A percentile compares a stretch with the other conserved stretches of the same genome.
Evolutionary conservation across 1,140 invertebrate species (phyloP).

Genomic region (Bombus haemorrhoidalis): DNA sequence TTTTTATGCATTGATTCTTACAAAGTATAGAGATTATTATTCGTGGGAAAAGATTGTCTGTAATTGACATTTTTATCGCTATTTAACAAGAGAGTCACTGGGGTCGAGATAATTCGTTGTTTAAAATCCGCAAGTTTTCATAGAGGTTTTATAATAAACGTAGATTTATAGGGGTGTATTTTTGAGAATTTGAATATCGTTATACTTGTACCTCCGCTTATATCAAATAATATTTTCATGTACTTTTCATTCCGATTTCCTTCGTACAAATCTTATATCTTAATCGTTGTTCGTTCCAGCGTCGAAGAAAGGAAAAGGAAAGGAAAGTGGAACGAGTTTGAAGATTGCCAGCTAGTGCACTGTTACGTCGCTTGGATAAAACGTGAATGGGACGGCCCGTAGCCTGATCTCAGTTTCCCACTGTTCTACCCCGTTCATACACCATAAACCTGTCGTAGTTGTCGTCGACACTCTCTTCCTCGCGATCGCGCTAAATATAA

Average conservation of each 20-base stretch:
- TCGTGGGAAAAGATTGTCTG: background rate
- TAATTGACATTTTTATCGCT: background rate
- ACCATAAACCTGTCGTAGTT: slow-evolving; percentile 45
- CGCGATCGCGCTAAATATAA: slow-evolving; percentile 54
- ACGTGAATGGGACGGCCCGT: slow-evolving; percentile 41
- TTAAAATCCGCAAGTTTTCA: too few relatives aligned
- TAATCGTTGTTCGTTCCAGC: background rate
- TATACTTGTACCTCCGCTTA: too few relatives aligned
- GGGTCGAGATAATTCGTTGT: background rate
- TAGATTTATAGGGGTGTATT: background rate
- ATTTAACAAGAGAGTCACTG: background rate
- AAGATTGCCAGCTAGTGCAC: background rate
- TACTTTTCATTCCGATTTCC: background rate
- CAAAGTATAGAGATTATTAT: too few relatives aligned
- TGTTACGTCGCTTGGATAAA: slow-evolving; percentile 19
- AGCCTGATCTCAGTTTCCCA: slow-evolving; percentile 6
- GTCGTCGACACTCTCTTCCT: slow-evolving; percentile 14
- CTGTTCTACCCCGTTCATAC: slow-evolving; percentile 22
- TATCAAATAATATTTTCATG: too few relatives aligned
- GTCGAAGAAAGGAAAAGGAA: background rate
- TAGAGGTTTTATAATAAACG: background rate
- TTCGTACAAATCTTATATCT: background rate
- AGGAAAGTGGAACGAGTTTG: background rate
- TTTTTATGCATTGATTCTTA: too few relatives aligned
- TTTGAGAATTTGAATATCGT: background rate